Evolutionary conservation across 2,113 vertebrate genomes (phyloP).

Genomic region (Acanthisitta chloris): DNA sequence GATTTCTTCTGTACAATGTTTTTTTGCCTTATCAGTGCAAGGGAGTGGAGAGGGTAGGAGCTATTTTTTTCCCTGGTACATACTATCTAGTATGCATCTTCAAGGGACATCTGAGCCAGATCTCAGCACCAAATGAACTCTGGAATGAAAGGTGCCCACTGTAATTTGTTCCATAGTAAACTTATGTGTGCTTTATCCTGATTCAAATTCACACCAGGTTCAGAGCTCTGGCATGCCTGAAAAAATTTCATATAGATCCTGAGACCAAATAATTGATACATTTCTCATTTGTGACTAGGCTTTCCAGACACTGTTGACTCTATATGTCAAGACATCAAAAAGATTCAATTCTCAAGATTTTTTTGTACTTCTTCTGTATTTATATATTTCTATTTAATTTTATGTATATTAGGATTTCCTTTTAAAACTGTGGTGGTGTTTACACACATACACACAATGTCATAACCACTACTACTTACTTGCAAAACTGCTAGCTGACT

Average conservation of each 20-base stretch:
- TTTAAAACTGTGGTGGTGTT: background rate
- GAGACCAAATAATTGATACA: background rate
- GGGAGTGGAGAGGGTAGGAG: background rate
- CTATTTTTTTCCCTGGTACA: background rate
- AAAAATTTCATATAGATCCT: background rate
- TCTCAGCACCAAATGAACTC: background rate
- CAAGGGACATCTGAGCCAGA: background rate
- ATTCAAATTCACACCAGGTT: background rate
- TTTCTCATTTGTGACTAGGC: background rate
- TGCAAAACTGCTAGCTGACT: background rate
- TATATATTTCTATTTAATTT: background rate
- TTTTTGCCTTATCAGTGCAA: background rate
- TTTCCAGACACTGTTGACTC: background rate
- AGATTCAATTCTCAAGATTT: background rate
- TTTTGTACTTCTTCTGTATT: background rate
- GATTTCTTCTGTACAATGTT: background rate
- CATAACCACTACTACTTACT: background rate
- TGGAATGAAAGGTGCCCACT: background rate
- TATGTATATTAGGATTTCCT: background rate
- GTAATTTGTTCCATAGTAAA: background rate
- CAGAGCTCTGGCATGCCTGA: background rate
- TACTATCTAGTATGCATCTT: background rate
- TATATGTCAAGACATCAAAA: background rate
- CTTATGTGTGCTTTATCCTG: background rate
- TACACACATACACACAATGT: background rate